Evolutionary conservation across 2,113 vertebrate species (phyloP), one percentile per base, ranked within the genome.

Genomic region (Cyprinodon tularosa): DNA sequence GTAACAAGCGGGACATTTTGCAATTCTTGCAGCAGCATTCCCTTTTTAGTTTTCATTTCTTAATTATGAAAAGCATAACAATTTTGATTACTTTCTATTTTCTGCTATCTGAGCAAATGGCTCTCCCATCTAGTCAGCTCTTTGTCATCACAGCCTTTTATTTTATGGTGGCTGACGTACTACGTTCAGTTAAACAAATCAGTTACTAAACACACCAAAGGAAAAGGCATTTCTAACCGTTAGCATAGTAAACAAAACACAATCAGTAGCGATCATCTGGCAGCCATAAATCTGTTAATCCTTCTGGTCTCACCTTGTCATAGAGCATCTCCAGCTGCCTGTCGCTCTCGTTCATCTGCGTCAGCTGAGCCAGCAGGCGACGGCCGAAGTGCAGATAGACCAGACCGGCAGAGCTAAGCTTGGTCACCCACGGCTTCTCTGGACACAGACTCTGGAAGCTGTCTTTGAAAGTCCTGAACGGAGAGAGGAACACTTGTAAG

Each of bases 341-440:
- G 86, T 96, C 90, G 8, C 92, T 93, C 81, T 95, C 92, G 0
- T 92, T 92, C 72, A 95, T 91, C 29, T 90, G 83, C 62, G 97
- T 93, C 68, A 97, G 91, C 62, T 86, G 90, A 0, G 95, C 88
- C 4, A 99, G 93, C 74, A 99, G 90, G 57, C 86, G 93, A 39
- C 82, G 89, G 15, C 98, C 97, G 3, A 98, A 98, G 88, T 99
- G 97, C 8, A 96, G 84, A 63, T 98, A 99, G 12, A 99, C 85
- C 64, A 99, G 86, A 29, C 98, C 98, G 0, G 98, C 97, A 0
- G 97, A 99, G 94, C 98, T 99, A 84, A 99, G 93, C 87, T 97
- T 98, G 4, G 97, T 99, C 80, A 91, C 93, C 97, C 97, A 99
- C 0, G 94, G 95, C 88, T 98, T 98, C 76, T 94, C 94, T 0